Conservation (phyloP, 2,888 invertebrate genomes). For the Gryllus longicercus region DNA sequence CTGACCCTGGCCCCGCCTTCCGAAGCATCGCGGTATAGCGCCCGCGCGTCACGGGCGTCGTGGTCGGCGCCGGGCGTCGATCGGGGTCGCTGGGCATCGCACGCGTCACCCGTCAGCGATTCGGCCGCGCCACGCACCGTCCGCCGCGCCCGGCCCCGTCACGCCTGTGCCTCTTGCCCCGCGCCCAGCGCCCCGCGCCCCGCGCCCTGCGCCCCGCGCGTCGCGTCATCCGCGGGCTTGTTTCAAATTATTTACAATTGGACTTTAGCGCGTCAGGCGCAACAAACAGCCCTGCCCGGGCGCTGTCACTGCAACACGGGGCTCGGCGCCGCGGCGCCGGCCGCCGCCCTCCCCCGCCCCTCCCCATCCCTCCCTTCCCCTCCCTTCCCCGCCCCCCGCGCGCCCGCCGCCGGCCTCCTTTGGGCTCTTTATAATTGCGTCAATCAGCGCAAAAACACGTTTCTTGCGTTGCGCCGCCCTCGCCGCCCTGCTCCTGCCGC, state of each 20-base stretch:
- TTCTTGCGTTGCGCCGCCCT: slow-evolving; percentile 11
- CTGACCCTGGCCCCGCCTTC: too few species aligned
- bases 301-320: neutral
- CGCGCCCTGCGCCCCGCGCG: neutral
- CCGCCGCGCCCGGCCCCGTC: too few species aligned
- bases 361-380: neutral
- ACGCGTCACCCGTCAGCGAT: too few species aligned
- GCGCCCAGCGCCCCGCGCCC: too few species aligned
- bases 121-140: too few species aligned
- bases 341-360: neutral
- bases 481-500: neutral
- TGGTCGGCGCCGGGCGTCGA: too few species aligned
- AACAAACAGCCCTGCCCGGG: neutral
- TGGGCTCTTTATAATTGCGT: slow-evolving; percentile 24
- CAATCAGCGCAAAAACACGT: slow-evolving; percentile 25
- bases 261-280: slow-evolving; percentile 17
- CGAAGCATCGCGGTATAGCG: too few species aligned
- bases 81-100: too few species aligned
- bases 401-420: slow-evolving; percentile 21
- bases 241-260: slow-evolving; percentile 17
- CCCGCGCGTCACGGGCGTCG: too few species aligned
- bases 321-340: too few species aligned
- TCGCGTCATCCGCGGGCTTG: neutral
- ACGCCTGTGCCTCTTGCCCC: too few species aligned
- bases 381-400: neutral